A percentile compares a stretch with the other conserved stretches of the same genome.
These are phyloP conservation scores for Drosophila formosana DNA, from an alignment of 2,888 invertebrate genomes.

Conservation along the genomic window DNA sequence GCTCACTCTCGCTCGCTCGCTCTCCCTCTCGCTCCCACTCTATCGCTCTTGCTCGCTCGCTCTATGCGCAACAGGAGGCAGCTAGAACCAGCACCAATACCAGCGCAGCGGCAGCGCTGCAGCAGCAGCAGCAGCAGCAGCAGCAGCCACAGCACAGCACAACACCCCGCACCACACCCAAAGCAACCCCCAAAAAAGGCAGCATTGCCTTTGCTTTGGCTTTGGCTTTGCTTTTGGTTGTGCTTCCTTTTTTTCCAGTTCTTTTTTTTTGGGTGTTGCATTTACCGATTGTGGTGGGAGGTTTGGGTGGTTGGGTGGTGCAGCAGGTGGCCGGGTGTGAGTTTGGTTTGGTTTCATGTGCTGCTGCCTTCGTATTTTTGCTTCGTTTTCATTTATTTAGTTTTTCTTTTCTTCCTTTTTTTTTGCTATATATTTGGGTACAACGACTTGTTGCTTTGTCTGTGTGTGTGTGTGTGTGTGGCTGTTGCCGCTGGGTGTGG, in stretches of 20 bases:
- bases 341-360: slow-evolving; percentile 8
- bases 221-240: slow-evolving; percentile 48
- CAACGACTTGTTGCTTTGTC: slow-evolving; percentile 79
- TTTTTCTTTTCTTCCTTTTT: slow-evolving; percentile 22
- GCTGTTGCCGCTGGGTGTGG: slow-evolving; percentile 62
- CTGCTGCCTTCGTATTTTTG: slow-evolving; percentile 50
- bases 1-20: not conserved
- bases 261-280: slow-evolving; percentile 39
- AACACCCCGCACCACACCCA: slow-evolving; percentile 23
- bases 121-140: slow-evolving; percentile 13
- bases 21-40: not conserved
- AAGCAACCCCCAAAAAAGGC: slow-evolving; percentile 3
- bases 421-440: slow-evolving; percentile 73
- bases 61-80: slow-evolving; percentile 78
- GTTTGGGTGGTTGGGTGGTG: slow-evolving; percentile 16
- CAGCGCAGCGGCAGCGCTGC: slow-evolving; percentile 25
- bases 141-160: not conserved
- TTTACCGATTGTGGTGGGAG: slow-evolving; percentile 30
- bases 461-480: slow-evolving; percentile 49
- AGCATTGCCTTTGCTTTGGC: slow-evolving; percentile 37
- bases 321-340: not conserved
- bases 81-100: slow-evolving; percentile 51
- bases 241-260: slow-evolving; percentile 24
- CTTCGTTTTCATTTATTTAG: slow-evolving; percentile 62
- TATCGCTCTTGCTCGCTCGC: slow-evolving; percentile 21